Evolutionary conservation across 2,888 invertebrate genomes (phyloP).

Genomic region (Serrognathus titanus): DNA sequence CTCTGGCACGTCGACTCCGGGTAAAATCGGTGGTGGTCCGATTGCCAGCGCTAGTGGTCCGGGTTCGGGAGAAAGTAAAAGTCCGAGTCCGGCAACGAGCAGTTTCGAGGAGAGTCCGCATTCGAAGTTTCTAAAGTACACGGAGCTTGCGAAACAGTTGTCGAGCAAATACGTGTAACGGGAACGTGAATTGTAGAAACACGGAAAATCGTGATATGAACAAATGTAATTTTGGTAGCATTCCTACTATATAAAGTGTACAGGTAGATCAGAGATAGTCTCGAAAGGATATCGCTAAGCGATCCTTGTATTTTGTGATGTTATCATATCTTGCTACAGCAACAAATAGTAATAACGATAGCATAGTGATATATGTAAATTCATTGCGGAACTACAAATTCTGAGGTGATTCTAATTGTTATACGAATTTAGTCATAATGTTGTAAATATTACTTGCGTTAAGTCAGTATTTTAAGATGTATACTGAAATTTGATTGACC

Average conservation of each 20-base stretch:
- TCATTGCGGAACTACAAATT: constrained; percentile 42
- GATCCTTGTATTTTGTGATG: constrained; percentile 61
- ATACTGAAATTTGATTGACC: constrained; percentile 23
- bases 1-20: constrained; percentile 28
- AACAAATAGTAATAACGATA: constrained; percentile 32
- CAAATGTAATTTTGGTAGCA: constrained; percentile 21
- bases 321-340: constrained; percentile 68
- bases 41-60: constrained; percentile 32
- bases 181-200: constrained; percentile 10
- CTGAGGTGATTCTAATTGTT: constrained; percentile 49
- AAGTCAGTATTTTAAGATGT: constrained; percentile 49
- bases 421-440: constrained; percentile 48
- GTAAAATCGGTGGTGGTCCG: constrained; percentile 18
- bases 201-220: constrained; percentile 10
- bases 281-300: constrained; percentile 37
- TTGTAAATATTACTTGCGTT: constrained; percentile 42
- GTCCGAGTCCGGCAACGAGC: constrained; percentile 51
- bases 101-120: constrained; percentile 86
- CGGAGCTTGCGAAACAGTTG: constrained; percentile 96
- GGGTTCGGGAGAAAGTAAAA: constrained; percentile 37
- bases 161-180: constrained; percentile 93
- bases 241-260: constrained; percentile 23
- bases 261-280: constrained; percentile 17
- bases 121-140: constrained; percentile 97
- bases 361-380: constrained; percentile 26